A percentile compares a stretch with the other conserved stretches of the same genome.
Conservation (phyloP, 2,888 invertebrate species). For the Himalopsyche anomala region DNA sequence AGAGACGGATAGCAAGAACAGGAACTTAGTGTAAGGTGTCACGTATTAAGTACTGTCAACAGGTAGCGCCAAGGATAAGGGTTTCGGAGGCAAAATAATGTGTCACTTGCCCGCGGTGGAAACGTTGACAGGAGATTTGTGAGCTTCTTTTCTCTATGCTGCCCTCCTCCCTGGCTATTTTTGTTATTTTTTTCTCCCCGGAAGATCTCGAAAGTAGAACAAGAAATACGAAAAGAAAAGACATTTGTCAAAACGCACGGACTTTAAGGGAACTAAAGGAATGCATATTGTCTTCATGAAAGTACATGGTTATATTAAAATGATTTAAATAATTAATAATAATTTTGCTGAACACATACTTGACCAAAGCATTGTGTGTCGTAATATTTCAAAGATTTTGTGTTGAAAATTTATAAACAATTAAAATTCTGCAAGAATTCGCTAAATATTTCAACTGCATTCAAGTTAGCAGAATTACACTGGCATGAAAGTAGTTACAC, state of each 20-base stretch:
- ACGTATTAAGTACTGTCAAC: constrained; percentile 59
- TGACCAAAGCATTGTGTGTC: too few relatives aligned
- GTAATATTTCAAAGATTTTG: too few relatives aligned
- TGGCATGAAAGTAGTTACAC: neutral
- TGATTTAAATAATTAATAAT: too few relatives aligned
- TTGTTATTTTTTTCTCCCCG: neutral
- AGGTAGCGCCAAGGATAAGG: constrained; percentile 58
- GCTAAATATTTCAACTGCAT: neutral
- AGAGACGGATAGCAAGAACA: neutral
- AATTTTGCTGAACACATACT: too few relatives aligned
- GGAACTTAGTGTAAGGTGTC: constrained; percentile 35
- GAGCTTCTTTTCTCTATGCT: constrained; percentile 43
- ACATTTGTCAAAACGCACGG: neutral
- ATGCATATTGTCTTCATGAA: neutral
- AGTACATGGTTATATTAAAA: neutral
- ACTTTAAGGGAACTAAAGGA: neutral
- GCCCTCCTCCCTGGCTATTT: constrained; percentile 24
- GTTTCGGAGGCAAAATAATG: constrained; percentile 57
- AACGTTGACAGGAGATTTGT: constrained; percentile 60
- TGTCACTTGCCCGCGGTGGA: constrained; percentile 55
- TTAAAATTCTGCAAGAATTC: neutral
- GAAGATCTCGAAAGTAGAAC: neutral
- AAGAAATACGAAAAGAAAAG: constrained; percentile 5
- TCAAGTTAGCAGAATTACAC: neutral
- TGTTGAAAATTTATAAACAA: neutral